Evolutionary conservation across 2,888 invertebrate genomes (phyloP).

Genomic region (Drosophila paracracens): DNA sequence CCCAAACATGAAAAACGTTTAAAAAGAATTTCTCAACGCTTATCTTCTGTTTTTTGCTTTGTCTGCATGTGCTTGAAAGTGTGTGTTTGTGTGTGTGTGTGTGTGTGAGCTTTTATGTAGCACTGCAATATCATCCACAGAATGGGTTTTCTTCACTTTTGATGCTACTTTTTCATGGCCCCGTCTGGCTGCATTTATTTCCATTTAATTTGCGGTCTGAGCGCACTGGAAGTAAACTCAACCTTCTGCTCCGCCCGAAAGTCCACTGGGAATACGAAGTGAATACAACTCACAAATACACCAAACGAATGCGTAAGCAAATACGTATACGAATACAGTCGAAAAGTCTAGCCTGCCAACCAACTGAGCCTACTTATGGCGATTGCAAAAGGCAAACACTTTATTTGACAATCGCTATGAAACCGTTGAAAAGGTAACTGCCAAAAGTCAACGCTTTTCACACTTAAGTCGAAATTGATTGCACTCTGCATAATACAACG

Average conservation of each 20-base stretch:
- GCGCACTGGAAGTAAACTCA: constrained; percentile 15
- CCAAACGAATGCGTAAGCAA: background rate
- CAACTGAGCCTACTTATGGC: constrained; percentile 4
- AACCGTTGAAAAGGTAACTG: constrained; percentile 16
- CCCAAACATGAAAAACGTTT: constrained; percentile 69
- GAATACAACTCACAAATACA: background rate
- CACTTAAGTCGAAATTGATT: constrained; percentile 7
- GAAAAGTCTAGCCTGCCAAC: background rate
- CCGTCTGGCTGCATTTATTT: constrained; percentile 61
- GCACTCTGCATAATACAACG: background rate
- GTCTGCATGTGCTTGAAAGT: background rate
- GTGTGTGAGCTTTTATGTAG: constrained; percentile 30
- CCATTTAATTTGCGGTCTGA: constrained; percentile 66
- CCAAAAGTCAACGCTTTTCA: constrained; percentile 27
- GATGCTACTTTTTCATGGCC: constrained; percentile 20
- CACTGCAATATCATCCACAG: constrained; percentile 44
- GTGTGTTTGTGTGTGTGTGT: constrained; percentile 8
- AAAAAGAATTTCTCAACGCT: constrained; percentile 73
- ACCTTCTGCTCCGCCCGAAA: constrained; percentile 10
- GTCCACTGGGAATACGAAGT: constrained; percentile 11
- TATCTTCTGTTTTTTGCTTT: constrained; percentile 35
- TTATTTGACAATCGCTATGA: constrained; percentile 32
- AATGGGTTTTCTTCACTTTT: constrained; percentile 18
- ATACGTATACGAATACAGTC: background rate
- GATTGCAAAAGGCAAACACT: constrained; percentile 15